These are phyloP conservation scores for Clarias gariepinus DNA, from an alignment of 2,113 vertebrate genomes.

Conservation along the genomic window DNA sequence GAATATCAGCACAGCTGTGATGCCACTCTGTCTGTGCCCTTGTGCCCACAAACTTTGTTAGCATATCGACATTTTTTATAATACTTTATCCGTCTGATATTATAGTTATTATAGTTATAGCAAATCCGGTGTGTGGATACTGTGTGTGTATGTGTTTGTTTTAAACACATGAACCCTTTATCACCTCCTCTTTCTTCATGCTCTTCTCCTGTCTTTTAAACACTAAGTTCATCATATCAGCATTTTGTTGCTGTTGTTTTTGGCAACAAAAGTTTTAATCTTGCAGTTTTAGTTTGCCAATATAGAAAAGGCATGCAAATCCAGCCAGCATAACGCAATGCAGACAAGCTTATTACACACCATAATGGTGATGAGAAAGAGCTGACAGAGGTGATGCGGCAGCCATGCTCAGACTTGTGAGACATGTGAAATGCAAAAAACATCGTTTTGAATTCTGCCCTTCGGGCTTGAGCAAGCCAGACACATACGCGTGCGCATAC, in stretches of 20 bases:
- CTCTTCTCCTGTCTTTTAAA: background rate
- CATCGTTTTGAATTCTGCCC: conserved; percentile 68
- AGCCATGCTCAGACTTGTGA: conserved; percentile 78
- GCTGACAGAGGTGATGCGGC: conserved; percentile 56
- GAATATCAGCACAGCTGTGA: too few relatives aligned
- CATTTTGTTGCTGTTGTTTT: background rate
- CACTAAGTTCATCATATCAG: background rate
- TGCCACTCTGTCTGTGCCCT: too few relatives aligned
- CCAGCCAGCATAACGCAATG: conserved; percentile 8
- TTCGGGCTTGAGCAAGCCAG: conserved; percentile 61
- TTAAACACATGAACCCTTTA: background rate
- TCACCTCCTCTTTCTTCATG: background rate
- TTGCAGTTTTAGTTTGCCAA: background rate
- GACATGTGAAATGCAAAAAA: conserved; percentile 63
- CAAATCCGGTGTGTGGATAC: background rate
- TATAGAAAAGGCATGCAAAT: background rate
- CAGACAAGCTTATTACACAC: background rate
- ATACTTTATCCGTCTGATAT: background rate
- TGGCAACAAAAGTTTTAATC: background rate
- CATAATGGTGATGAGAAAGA: conserved; percentile 56
- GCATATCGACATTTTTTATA: background rate
- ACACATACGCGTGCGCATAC: background rate
- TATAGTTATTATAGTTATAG: too few relatives aligned
- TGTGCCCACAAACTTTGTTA: too few relatives aligned
- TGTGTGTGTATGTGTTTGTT: background rate